Base-by-base conservation (phyloP, 1,140 invertebrate genomes). In the Brevipalpus yothersi region DNA sequence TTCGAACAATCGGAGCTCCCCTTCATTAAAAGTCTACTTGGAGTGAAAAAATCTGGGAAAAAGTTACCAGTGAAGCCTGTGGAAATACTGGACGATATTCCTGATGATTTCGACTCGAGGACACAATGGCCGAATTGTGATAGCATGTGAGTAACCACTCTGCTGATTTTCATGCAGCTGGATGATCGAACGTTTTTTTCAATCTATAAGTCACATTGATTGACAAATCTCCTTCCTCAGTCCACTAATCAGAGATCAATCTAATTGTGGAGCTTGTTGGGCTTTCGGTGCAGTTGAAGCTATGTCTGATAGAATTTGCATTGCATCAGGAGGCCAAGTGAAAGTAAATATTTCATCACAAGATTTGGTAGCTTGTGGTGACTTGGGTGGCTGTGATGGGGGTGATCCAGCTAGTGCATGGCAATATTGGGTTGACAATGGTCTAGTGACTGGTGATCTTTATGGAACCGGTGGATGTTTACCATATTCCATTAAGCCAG, bases 221-320 rank as follows among this genome's bases (percentile, higher is more conserved):
- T n/a, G n/a, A n/a, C n/a, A n/a, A n/a, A n/a, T n/a, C n/a, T n/a
- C n/a, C 31, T 31, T 31, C 8, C 39, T 84, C 84, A 79, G 86
- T 62, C 73, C 73, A 51, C 82, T 86, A 70, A 79, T 86, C 21
- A 72, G 83, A 61, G 84, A 87, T 75, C 84, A 86, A 70, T 81
- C 65, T 49, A 75, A 75, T 5, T 61, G 56, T 58, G 62, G 64
- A 53, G 66, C 61, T 57, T 69, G 66, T 58, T 71, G 83, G 82
- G 86, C 86, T 10, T 86, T 90, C 71, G 88, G 85, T 54, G 86
- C 89, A n/a, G 86, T 86, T 1, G 87, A 89, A 72, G 83, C 88
- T 1, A 93, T 94, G 81, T 86, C 86, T 19, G 90, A 95, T 71
- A 75, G 90, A 56, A 77, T 76, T 51, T 95, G 90, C 70, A 89